These are phyloP conservation scores for Schizaphis graminum DNA, from an alignment of 2,888 invertebrate genomes.

Conservation along the genomic window DNA sequence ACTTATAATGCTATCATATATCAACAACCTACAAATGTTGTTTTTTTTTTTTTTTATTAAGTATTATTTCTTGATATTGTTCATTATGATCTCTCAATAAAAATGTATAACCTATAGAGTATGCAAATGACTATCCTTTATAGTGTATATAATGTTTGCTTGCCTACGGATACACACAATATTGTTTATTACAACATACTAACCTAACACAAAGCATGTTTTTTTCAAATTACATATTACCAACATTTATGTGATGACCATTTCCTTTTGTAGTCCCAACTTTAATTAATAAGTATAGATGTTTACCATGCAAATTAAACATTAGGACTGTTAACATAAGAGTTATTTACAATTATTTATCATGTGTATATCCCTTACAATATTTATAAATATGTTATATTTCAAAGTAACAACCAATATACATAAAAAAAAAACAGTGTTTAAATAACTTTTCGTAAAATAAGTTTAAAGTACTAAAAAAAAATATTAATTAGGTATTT, in stretches of 20 bases:
- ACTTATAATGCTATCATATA: no score
- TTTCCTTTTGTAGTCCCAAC: neutral
- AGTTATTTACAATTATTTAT: neutral
- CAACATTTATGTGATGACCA: neutral
- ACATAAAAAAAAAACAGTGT: neutral
- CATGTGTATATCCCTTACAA: neutral
- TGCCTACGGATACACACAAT: neutral
- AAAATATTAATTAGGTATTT: neutral
- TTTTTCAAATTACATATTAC: neutral
- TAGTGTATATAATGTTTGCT: no score
- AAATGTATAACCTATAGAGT: no score
- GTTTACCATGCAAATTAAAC: neutral
- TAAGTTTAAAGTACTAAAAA: no score
- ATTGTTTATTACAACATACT: neutral
- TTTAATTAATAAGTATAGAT: neutral
- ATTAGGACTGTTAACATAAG: neutral
- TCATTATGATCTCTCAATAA: no score
- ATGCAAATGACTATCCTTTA: no score
- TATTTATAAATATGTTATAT: neutral
- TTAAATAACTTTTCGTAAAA: neutral
- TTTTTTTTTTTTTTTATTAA: no score
- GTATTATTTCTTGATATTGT: no score
- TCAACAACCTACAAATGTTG: no score
- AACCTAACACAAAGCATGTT: neutral
- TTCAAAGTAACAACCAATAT: neutral